phyloP scores from a whole-genome alignment of 2,797 vertebrate species.

The Apodemus agrarius region DNA sequence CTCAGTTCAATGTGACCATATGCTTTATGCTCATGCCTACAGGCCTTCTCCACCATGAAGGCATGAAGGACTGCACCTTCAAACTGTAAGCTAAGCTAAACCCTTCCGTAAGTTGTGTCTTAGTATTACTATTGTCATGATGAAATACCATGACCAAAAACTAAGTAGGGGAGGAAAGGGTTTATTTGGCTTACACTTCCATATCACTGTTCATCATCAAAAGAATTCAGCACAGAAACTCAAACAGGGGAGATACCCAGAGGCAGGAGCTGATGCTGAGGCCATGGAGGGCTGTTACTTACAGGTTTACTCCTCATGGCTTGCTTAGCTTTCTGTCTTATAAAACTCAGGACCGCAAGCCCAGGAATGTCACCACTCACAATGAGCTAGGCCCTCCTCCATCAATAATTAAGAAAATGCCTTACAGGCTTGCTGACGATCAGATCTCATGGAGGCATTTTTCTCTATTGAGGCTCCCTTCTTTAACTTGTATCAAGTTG shows the following conservation, averaged over 20 bases:
- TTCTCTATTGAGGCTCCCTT: background rate
- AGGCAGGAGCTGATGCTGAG: background rate
- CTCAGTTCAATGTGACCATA: background rate
- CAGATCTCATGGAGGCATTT: background rate
- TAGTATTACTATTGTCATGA: background rate
- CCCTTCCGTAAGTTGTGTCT: background rate
- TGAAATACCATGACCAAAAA: background rate
- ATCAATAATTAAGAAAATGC: background rate
- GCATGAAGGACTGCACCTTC: background rate
- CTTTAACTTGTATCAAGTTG: background rate
- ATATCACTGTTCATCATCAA: background rate
- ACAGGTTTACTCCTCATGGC: background rate
- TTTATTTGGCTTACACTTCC: background rate
- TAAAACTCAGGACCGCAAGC: background rate
- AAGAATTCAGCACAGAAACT: background rate
- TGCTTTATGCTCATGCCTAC: fast-evolving
- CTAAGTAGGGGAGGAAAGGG: background rate
- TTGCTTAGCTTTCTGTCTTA: background rate
- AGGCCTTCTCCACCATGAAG: background rate
- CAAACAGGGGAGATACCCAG: background rate
- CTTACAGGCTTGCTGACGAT: background rate
- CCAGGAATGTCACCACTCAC: background rate
- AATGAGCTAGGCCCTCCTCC: background rate
- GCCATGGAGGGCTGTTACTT: background rate
- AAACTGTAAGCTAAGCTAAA: background rate